Percentiles rank a stretch among this genome's conserved stretches.
Conservation (phyloP, 2,797 vertebrate genomes). For the Lerista edwardsae region DNA sequence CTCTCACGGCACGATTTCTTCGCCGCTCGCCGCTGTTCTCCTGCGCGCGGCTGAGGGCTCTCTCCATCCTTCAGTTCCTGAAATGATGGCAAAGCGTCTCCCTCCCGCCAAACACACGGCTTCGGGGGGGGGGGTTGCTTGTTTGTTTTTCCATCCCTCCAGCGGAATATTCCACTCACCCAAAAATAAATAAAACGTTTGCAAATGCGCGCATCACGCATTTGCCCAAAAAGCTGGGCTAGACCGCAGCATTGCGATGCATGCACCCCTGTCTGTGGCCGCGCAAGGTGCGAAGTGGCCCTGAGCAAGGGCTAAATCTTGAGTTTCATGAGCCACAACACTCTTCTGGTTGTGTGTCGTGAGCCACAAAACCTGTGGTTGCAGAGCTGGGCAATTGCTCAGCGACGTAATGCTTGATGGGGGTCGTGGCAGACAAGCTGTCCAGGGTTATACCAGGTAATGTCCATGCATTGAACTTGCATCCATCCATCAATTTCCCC, state of each 20-base stretch:
- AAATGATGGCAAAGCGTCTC: conserved; percentile 72
- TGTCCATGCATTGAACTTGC: background rate
- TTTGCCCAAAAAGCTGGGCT: background rate
- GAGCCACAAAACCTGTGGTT: background rate
- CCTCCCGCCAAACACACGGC: too few species aligned
- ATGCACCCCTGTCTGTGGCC: background rate
- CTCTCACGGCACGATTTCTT: conserved; percentile 86
- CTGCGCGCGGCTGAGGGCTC: conserved; percentile 77
- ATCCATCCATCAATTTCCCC: background rate
- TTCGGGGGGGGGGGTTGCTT: too few species aligned
- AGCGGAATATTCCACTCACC: conserved; percentile 60
- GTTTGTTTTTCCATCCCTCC: background rate
- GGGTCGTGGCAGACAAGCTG: background rate
- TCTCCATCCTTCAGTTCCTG: conserved; percentile 78
- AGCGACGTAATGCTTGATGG: too few species aligned
- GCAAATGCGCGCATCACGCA: background rate
- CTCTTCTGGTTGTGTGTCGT: too few species aligned
- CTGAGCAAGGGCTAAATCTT: background rate
- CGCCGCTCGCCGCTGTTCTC: conserved; percentile 82
- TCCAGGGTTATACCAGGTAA: background rate
- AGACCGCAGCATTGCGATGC: too few species aligned
- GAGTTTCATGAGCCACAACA: background rate
- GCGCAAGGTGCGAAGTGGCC: background rate
- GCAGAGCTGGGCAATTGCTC: background rate
- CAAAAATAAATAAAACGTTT: conserved; percentile 66